Percentiles rank a stretch among this genome's conserved stretches.
These are phyloP conservation scores for Phyllostomus hastatus DNA, from an alignment of 2,113 vertebrate genomes.

Conservation along the genomic window DNA sequence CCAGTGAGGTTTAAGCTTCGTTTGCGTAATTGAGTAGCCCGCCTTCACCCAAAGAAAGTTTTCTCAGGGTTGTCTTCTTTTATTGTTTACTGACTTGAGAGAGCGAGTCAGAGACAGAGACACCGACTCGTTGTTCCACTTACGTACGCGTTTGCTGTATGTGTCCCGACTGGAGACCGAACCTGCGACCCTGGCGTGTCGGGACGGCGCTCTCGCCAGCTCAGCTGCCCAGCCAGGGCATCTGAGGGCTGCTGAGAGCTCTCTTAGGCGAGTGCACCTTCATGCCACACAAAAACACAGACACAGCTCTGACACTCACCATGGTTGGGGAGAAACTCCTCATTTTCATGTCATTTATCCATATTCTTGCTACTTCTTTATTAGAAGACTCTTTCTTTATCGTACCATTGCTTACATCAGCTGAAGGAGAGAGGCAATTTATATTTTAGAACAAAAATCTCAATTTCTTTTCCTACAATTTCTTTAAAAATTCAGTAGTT, in stretches of 20 bases:
- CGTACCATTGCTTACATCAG: conserved; percentile 93
- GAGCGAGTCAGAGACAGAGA: too few relatives aligned
- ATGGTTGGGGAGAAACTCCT: conserved; percentile 91
- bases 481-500: neutral
- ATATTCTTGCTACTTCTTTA: conserved; percentile 94
- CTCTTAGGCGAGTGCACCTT: neutral
- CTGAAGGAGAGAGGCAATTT: conserved; percentile 78
- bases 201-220: too few relatives aligned
- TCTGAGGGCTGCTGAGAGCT: neutral
- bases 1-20: neutral
- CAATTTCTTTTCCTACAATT: neutral
- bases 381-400: conserved; percentile 93
- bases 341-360: conserved; percentile 94
- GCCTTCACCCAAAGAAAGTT: neutral
- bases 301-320: conserved; percentile 77
- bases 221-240: too few relatives aligned
- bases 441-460: conserved; percentile 47
- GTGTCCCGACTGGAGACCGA: too few relatives aligned
- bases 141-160: rapidly evolving
- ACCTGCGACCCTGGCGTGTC: too few relatives aligned
- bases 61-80: neutral
- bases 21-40: neutral
- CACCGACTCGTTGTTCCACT: too few relatives aligned
- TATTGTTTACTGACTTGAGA: too few relatives aligned
- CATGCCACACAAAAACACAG: neutral